Conservation (phyloP, 2,797 vertebrate species). For the Microctenopoma lineatum region DNA sequence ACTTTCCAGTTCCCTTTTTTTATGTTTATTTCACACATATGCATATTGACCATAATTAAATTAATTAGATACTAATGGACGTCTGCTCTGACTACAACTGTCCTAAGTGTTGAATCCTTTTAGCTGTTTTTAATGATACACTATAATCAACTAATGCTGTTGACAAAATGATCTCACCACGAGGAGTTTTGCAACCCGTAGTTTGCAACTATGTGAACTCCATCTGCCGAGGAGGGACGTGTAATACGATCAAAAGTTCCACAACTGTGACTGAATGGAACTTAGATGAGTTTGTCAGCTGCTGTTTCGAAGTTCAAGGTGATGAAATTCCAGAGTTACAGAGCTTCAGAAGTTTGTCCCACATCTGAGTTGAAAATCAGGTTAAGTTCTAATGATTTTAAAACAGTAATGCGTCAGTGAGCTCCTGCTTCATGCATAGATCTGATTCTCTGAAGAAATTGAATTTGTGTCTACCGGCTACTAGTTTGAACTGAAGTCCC, state of each 20-base stretch:
- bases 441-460: slow-evolving; percentile 50
- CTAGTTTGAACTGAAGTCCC: slow-evolving; percentile 36
- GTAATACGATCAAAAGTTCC: background rate
- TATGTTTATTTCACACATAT: too few relatives aligned
- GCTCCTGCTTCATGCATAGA: slow-evolving; percentile 22
- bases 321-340: background rate
- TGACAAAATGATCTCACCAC: background rate
- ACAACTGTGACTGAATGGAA: background rate
- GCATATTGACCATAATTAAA: too few relatives aligned
- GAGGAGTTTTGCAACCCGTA: too few relatives aligned
- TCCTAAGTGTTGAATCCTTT: too few relatives aligned
- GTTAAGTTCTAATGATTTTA: slow-evolving; percentile 23
- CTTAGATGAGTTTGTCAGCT: background rate
- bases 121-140: background rate
- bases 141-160: background rate
- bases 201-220: background rate
- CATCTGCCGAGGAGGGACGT: background rate
- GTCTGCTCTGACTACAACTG: too few relatives aligned
- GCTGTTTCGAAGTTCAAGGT: background rate
- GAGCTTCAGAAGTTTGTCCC: background rate
- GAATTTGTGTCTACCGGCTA: slow-evolving; percentile 44
- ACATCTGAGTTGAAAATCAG: slow-evolving; percentile 1
- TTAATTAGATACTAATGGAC: too few relatives aligned
- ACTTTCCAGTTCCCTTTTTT: too few relatives aligned
- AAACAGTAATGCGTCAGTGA: slow-evolving; percentile 10